Base-by-base conservation (phyloP, 2,113 vertebrate genomes). In the Hirundichthys speculiger region DNA sequence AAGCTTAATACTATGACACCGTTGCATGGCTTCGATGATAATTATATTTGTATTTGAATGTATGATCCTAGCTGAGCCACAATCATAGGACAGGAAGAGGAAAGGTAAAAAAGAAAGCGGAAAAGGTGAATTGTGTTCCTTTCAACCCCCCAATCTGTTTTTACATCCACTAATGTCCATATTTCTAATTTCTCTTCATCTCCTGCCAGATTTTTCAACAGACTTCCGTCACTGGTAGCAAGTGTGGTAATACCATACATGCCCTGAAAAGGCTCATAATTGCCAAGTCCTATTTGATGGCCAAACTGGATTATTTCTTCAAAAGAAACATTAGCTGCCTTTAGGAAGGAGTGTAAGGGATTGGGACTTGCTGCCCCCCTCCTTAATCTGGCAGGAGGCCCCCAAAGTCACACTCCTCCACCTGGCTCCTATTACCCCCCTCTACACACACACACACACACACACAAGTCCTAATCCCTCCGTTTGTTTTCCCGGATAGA, bases 401-500 rank as follows among this genome's bases (percentile, higher is more conserved):
- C 84, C 90, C 74, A 80, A 79, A 82, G 87, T 91, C 90, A 82
- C 89, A 88, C 83, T 85, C 79, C 73, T 88, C 85, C 89, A 90
- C 86, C 89, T 91, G 88, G 86, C 89, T 90, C 84, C 86, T 82
- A 91, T 90, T 92, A 91, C 82, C 61, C 69, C 60, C 82, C 83
- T n/a, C n/a, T n/a, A n/a, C n/a, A n/a, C n/a, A n/a, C n/a, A n/a
- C n/a, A n/a, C n/a, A n/a, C n/a, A n/a, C n/a, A n/a, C n/a, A n/a
- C n/a, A n/a, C 80, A 73, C 86, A 88, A 88, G 90, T 86, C 88
- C 86, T 90, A 91, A 91, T 88, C 88, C 90, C 85, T 89, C 69
- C 65, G 87, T 90, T 91, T 91, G 88, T 91, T 91, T 91, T 91
- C 82, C 83, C 82, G 73, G 86, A 91, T 87, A 88, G 86, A 89